Evolutionary conservation across 2,113 vertebrate genomes (phyloP).

Genomic region (Ondatra zibethicus): DNA sequence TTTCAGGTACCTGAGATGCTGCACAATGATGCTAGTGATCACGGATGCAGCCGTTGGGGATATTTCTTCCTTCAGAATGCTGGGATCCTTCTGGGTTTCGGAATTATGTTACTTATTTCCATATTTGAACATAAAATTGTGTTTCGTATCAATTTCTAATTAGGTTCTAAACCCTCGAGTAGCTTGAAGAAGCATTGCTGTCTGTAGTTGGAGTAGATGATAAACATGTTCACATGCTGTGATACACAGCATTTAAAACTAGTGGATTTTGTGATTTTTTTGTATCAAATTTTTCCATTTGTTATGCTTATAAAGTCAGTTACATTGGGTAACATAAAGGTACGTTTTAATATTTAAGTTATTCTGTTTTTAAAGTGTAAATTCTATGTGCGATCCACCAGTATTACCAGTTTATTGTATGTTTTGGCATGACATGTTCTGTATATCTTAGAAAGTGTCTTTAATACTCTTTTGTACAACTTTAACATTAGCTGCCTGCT

Average conservation of each 20-base stretch:
- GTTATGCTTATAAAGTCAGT: conserved; percentile 62
- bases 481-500: conserved; percentile 51
- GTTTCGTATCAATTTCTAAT: conserved; percentile 92
- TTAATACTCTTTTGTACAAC: conserved; percentile 30
- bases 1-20: conserved; percentile 98
- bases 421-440: conserved; percentile 70
- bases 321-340: conserved; percentile 62
- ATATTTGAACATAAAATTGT: conserved; percentile 97
- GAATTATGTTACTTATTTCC: conserved; percentile 97
- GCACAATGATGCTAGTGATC: conserved; percentile 96
- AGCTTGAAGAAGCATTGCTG: conserved; percentile 61
- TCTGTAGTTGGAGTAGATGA: conserved; percentile 60
- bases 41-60: conserved; percentile 96
- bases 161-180: conserved; percentile 57
- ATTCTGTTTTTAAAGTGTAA: conserved; percentile 75
- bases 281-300: conserved; percentile 69
- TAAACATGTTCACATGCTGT: conserved; percentile 28
- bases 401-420: conserved; percentile 68
- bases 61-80: conserved; percentile 98
- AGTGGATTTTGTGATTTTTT: conserved; percentile 58
- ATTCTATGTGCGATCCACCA: conserved; percentile 66
- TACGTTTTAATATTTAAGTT: conserved; percentile 81
- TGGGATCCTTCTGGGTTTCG: conserved; percentile 96
- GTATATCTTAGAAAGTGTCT: conserved; percentile 69
- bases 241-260: conserved; percentile 42